Evolutionary conservation across 2,113 vertebrate genomes (phyloP).

Genomic region (Mohoua ochrocephala): DNA sequence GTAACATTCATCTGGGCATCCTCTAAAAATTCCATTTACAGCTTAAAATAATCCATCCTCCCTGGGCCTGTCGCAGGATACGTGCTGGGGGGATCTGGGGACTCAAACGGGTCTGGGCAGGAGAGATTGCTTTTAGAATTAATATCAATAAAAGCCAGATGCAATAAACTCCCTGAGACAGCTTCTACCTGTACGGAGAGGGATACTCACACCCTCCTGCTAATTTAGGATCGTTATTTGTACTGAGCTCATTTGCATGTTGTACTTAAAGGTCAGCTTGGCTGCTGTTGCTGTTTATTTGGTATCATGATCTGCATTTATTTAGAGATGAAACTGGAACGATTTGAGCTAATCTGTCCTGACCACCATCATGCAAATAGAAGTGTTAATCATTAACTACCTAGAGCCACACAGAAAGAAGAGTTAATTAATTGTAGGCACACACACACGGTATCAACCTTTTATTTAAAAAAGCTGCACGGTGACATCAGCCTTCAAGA

Average conservation of each 20-base stretch:
- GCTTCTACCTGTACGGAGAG: rapidly evolving
- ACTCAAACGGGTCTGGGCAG: background rate
- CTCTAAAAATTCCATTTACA: background rate
- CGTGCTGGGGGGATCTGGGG: rapidly evolving
- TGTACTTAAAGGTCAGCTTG: background rate
- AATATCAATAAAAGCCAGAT: background rate
- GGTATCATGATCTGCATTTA: background rate
- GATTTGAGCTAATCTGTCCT: background rate
- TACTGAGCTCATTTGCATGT: background rate
- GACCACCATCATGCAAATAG: background rate
- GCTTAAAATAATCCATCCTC: background rate
- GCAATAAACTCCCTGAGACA: background rate
- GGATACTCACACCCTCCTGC: background rate
- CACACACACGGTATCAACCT: background rate
- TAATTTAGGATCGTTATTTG: background rate
- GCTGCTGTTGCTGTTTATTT: background rate
- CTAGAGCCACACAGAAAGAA: background rate
- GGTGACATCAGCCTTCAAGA: background rate
- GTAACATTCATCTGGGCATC: background rate
- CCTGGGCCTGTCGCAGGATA: background rate
- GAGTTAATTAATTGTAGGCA: conserved; percentile 4
- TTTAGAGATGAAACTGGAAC: background rate
- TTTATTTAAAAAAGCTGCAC: background rate
- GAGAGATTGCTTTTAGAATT: background rate
- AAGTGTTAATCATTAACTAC: background rate